Base-by-base conservation (phyloP, 2,113 vertebrate genomes). In the Mustela lutreola region DNA sequence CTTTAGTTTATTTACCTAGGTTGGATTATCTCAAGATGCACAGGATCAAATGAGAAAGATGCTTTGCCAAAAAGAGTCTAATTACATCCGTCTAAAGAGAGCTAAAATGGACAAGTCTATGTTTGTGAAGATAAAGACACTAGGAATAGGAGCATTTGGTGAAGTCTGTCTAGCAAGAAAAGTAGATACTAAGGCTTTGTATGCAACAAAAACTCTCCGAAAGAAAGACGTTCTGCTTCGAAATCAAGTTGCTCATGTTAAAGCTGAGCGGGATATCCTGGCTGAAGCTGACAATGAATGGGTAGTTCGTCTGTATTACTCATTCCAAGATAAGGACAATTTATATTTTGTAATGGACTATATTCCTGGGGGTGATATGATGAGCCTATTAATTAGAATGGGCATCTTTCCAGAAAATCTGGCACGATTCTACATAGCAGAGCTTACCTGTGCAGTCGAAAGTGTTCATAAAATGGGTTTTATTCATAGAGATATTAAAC, bases 261-360 rank as follows among this genome's bases (percentile, higher is more conserved):
- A 99, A 98, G 99, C 99, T 1, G 99, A 99, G 98, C 97, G 99
- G 96, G 99, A 99, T 99, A 99, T 99, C 98, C 99, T 99, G 97
- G 99, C 99, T 0, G 99, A 99, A 98, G 99, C 99, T 12, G 99
- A 99, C 98, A 99, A 99, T 50, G 99, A 99, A 94, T 99, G 99
- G 99, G 99, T 99, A 92, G 99, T 99, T 97, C 99, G 99, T 2
- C 99, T 99, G 22, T 99, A 99, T 98, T 99, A 99, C 98, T 99
- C 99, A 11, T 99, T 99, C 98, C 99, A 99, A 98, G 99, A 99
- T 98, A 99, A 99, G 96, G 99, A 99, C 98, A 99, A 99, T 98
- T 98, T 99, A 98, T 99, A 99, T 98, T 99, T 99, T 79, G 99
- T 99, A 96, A 99, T 99, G 99, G 99, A 99, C 99, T 99, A 99